Evolutionary conservation across 2,113 vertebrate species (phyloP), one percentile per base, ranked within the genome.

Genomic region (Oncorhynchus keta): DNA sequence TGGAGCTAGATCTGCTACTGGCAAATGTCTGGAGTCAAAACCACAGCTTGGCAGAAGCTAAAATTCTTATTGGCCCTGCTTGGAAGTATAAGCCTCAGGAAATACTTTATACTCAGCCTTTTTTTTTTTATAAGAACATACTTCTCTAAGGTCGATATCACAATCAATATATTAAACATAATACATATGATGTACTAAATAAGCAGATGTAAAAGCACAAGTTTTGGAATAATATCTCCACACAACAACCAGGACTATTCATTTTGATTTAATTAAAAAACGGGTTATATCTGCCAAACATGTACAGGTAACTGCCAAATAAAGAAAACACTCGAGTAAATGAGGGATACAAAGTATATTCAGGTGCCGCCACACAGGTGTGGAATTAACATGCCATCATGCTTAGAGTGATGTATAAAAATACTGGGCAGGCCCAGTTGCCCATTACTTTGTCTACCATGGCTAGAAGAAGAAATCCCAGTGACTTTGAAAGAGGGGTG

Each of bases 21-120:
- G 26, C 66, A 49, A 57, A 8, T n/a, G n/a, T n/a, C 2, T 80
- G 81, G 84, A 89, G 62, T 87, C 79, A 85, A 11, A 83, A 64
- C 72, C 55, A 32, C 5, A 72, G 12, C 65, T 35, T 45, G 28
- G 69, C 59, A 22, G 3, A 5, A 62, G 13, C 16, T 62, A 22
- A 20, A 16, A 69, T 2, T 2, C 3, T 62, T 28, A 70, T 68
- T 45, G 55, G 65, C 3, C 30, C 8, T 76, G 45, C 11, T 14
- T 0, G 9, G n/a, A 62, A 55, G 51, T 81, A 73, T 79, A 74
- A 67, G 55, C 79, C 39, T 22, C 35, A n/a, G 48, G n/a, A 48
- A 14, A 20, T 8, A 32, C 7, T n/a, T 5, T 26, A 13, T 30
- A 72, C 59, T 14, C n/a, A 14, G 13, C 16, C 68, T 73, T 20